Evolutionary conservation across 1,140 invertebrate species (phyloP).

Genomic region (Lucilia cuprina): DNA sequence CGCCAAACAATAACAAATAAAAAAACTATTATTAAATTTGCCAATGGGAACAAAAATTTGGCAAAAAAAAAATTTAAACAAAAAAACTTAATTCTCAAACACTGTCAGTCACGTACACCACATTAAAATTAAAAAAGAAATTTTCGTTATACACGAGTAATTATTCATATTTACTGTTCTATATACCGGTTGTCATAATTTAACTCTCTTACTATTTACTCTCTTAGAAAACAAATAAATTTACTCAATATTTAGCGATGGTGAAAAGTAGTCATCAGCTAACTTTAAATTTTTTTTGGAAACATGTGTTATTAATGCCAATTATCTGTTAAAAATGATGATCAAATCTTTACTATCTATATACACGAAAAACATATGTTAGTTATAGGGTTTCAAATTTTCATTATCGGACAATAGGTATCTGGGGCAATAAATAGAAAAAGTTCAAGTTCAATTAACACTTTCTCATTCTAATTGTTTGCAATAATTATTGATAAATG

Average conservation of each 20-base stretch:
- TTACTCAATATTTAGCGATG: too few relatives aligned
- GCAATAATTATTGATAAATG: background rate
- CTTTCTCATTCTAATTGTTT: background rate
- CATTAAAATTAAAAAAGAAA: background rate
- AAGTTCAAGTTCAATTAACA: constrained; percentile 11
- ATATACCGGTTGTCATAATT: too few relatives aligned
- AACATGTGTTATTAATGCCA: too few relatives aligned
- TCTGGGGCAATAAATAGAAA: background rate
- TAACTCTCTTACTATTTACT: too few relatives aligned
- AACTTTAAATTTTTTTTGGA: too few relatives aligned
- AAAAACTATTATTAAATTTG: background rate
- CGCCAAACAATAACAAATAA: background rate
- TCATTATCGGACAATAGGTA: too few relatives aligned
- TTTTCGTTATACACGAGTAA: background rate
- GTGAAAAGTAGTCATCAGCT: too few relatives aligned
- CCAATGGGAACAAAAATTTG: background rate
- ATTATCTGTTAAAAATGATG: too few relatives aligned
- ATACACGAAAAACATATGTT: too few relatives aligned
- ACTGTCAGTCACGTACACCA: background rate
- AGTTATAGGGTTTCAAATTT: too few relatives aligned
- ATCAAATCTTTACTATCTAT: too few relatives aligned
- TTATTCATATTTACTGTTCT: background rate
- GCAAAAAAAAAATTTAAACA: background rate
- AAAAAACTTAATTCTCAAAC: background rate
- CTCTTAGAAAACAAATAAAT: too few relatives aligned